Conservation (phyloP, 2,888 invertebrate genomes). For the Cantharis rustica region DNA sequence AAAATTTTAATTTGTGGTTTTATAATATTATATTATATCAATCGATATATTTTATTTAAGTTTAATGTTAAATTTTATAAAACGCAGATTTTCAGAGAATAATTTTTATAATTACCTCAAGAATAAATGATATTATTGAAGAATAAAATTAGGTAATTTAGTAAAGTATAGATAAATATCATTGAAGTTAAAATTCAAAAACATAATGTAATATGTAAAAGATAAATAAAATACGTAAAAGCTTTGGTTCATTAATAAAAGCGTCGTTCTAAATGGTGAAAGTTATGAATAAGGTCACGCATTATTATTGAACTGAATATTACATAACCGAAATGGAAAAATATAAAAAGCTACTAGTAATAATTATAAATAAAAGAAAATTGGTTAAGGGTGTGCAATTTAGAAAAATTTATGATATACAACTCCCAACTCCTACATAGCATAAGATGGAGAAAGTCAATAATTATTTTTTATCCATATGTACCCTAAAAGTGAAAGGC, state of each 20-base stretch:
- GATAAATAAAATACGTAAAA: neutral
- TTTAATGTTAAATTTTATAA: too few relatives aligned
- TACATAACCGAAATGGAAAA: neutral
- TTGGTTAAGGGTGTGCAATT: neutral
- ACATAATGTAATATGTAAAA: neutral
- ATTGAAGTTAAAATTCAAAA: neutral
- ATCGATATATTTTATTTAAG: too few relatives aligned
- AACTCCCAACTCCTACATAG: neutral
- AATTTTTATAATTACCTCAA: too few relatives aligned
- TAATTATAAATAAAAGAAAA: neutral
- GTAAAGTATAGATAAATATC: neutral
- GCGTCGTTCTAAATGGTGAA: neutral
- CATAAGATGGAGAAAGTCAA: neutral
- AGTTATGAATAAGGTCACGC: neutral
- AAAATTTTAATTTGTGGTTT: too few relatives aligned
- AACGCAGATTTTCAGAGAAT: too few relatives aligned
- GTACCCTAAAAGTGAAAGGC: conserved; percentile 12
- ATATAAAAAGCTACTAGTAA: neutral
- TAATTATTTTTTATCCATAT: conserved; percentile 10
- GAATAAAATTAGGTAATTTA: neutral
- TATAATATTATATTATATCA: too few relatives aligned
- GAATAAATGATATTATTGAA: too few relatives aligned
- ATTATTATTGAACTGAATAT: neutral
- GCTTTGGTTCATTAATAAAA: neutral
- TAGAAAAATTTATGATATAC: neutral